Conservation (phyloP, 2,113 vertebrate genomes). For the Noctilio leporinus region DNA sequence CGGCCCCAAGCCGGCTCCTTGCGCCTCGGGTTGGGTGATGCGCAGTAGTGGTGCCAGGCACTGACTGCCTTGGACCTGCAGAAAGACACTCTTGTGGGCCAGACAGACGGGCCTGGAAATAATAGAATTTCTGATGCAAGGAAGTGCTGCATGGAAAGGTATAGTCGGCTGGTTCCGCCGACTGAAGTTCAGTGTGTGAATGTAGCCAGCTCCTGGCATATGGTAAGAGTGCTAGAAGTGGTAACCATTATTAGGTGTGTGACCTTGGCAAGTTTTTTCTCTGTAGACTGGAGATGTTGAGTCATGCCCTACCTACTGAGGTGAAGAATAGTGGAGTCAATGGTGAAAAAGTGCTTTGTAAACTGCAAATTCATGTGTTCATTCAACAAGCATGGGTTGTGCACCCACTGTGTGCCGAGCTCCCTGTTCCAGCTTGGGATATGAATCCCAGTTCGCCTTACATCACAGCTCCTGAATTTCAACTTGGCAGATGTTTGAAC, state of each 20-base stretch:
- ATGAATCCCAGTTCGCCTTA: neutral
- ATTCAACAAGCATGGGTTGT: neutral
- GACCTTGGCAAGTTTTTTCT: neutral
- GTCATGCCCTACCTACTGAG: neutral
- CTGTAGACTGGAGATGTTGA: neutral
- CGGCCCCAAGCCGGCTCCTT: too few relatives aligned
- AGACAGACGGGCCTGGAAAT: neutral
- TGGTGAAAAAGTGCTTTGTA: neutral
- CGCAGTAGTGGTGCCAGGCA: neutral
- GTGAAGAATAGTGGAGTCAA: neutral
- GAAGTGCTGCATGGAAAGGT: neutral
- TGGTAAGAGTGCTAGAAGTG: neutral
- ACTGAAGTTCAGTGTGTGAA: neutral
- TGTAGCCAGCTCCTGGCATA: neutral
- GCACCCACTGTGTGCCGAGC: neutral
- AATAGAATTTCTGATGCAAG: neutral
- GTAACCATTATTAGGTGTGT: neutral
- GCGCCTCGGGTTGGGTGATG: neutral
- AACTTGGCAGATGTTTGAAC: neutral
- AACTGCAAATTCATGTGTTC: neutral
- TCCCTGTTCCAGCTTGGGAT: neutral
- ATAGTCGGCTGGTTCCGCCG: too few relatives aligned
- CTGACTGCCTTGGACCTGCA: neutral
- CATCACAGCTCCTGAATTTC: neutral
- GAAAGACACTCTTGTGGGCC: neutral